These are phyloP conservation scores for Cygnus buccinator DNA, from an alignment of 2,113 vertebrate genomes.

Conservation along the genomic window DNA sequence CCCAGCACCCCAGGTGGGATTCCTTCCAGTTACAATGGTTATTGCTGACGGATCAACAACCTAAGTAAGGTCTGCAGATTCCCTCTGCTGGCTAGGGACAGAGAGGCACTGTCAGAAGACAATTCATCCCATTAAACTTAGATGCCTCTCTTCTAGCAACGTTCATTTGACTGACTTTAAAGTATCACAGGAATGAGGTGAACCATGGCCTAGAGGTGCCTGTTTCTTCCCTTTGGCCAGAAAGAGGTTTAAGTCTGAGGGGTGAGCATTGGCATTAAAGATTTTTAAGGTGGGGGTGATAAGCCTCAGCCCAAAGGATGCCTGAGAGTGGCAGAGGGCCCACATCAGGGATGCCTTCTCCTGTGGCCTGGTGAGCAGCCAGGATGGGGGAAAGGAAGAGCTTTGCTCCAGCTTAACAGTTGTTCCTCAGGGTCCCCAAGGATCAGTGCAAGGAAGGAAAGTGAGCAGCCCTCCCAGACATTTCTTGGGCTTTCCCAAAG, in stretches of 20 bases:
- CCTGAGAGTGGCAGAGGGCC: neutral
- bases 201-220: neutral
- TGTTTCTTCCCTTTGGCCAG: neutral
- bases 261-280: neutral
- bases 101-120: neutral
- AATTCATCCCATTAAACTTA: neutral
- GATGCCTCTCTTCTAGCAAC: neutral
- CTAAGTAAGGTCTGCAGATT: neutral
- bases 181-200: neutral
- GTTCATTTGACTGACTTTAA: neutral
- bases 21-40: neutral
- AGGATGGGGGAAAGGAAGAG: neutral
- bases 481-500: neutral
- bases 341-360: neutral
- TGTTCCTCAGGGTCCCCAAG: neutral
- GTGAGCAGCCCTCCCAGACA: neutral
- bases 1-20: neutral
- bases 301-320: neutral
- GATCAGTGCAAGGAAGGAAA: neutral
- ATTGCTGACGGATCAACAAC: neutral
- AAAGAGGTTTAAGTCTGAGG: neutral
- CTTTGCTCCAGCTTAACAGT: neutral
- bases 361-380: neutral
- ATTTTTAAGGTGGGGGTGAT: neutral
- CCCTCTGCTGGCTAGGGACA: neutral